Percentiles rank a stretch among this genome's conserved stretches.
phyloP scores from a whole-genome alignment of 2,113 vertebrate species.

The Acinonyx jubatus region DNA sequence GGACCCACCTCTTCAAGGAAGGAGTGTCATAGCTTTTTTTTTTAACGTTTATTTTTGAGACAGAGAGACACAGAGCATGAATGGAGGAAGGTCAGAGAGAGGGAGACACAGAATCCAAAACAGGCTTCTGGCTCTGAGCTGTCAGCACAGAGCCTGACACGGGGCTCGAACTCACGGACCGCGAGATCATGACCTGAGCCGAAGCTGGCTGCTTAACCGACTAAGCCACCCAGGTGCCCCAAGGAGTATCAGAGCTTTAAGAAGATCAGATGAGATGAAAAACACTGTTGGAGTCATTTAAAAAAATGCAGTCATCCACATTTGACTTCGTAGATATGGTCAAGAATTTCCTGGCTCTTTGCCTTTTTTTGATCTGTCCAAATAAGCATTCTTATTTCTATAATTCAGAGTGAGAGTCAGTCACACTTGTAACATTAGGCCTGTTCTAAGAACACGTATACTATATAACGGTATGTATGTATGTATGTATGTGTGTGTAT shows the following conservation, averaged over 20 bases:
- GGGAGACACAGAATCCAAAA: too few species aligned
- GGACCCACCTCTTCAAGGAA: background rate
- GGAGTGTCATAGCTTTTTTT: background rate
- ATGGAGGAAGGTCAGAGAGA: too few species aligned
- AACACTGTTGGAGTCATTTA: background rate
- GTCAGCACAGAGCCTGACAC: too few species aligned
- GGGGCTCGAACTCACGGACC: accelerated
- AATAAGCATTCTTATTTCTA: background rate
- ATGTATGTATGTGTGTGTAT: background rate
- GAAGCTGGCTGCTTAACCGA: too few species aligned
- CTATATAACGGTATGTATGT: background rate
- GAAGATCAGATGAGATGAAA: background rate
- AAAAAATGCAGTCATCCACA: background rate
- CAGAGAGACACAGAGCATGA: too few species aligned
- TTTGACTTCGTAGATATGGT: background rate
- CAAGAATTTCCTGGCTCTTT: background rate
- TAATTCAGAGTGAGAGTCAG: background rate
- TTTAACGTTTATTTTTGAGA: too few species aligned
- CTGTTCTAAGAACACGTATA: background rate
- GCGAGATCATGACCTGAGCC: too few species aligned
- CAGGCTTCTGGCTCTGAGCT: too few species aligned
- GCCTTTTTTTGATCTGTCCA: background rate
- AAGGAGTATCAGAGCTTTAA: background rate
- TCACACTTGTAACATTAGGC: background rate
- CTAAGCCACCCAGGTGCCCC: too few species aligned